These are phyloP conservation scores for Motacilla tschutschensis DNA, from an alignment of 2,113 vertebrate species.

Conservation along the genomic window DNA sequence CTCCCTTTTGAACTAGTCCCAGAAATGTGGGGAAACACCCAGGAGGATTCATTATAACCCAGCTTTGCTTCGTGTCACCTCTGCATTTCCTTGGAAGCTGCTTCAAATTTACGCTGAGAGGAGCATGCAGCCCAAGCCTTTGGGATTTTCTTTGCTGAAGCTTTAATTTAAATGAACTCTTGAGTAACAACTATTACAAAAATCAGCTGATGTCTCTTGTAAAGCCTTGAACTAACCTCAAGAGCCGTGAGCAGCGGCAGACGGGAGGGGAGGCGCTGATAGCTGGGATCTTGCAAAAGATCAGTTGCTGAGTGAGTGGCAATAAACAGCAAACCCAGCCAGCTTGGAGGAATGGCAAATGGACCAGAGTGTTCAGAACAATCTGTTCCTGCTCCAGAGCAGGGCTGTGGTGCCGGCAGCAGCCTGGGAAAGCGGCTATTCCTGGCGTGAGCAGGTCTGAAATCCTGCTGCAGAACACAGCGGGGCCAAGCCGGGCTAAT, in stretches of 20 bases:
- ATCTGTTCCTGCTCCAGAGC: constrained; percentile 40
- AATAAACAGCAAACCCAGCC: constrained; percentile 36
- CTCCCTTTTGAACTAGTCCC: not conserved
- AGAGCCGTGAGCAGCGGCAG: not conserved
- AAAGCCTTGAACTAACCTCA: not conserved
- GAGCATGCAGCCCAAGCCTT: not conserved
- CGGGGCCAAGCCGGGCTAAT: not conserved
- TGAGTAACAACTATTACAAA: constrained; percentile 1
- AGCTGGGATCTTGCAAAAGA: constrained; percentile 17
- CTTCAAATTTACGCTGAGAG: not conserved
- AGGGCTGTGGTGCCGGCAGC: not conserved
- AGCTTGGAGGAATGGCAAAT: constrained; percentile 21
- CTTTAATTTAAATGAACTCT: not conserved
- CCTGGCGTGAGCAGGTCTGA: not conserved
- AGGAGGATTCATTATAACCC: not conserved
- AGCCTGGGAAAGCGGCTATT: not conserved
- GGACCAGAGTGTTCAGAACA: constrained; percentile 50
- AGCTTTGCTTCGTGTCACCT: not conserved
- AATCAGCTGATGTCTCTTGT: not conserved
- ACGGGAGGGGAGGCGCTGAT: not conserved
- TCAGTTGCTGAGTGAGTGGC: not conserved
- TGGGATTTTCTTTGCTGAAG: not conserved
- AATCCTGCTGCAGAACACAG: not conserved
- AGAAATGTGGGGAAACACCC: not conserved
- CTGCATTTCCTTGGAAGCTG: not conserved